A percentile compares a stretch with the other conserved stretches of the same genome.
phyloP scores from a whole-genome alignment of 1,140 invertebrate species.

The Panagrolaimus sp. region DNA sequence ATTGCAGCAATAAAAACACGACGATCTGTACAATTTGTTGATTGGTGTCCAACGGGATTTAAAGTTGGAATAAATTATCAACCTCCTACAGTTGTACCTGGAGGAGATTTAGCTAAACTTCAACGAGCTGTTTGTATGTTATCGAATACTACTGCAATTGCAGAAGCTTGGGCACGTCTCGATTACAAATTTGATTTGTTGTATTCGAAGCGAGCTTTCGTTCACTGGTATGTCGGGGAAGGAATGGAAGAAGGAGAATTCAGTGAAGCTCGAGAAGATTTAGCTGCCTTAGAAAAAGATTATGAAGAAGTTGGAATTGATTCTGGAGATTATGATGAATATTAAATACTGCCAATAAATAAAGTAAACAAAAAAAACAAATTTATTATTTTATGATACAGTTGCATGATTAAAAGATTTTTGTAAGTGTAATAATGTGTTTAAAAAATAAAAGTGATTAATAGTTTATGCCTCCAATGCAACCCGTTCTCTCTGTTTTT shows the following conservation, averaged over 20 bases:
- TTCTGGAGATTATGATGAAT: constrained; percentile 11
- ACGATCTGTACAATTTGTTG: constrained; percentile 50
- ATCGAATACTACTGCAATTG: constrained; percentile 72
- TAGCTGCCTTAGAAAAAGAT: constrained; percentile 62
- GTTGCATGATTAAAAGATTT: too few relatives aligned
- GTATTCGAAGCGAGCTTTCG: constrained; percentile 73
- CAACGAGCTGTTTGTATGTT: constrained; percentile 67
- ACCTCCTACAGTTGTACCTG: constrained; percentile 54
- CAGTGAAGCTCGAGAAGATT: constrained; percentile 76
- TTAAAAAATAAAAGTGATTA: not conserved
- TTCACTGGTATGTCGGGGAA: constrained; percentile 75
- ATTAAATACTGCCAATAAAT: not conserved
- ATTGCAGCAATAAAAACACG: constrained; percentile 60
- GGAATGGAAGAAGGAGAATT: constrained; percentile 81
- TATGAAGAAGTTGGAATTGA: constrained; percentile 40
- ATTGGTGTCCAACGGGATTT: constrained; percentile 58
- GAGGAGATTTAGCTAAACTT: constrained; percentile 56
- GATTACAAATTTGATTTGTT: constrained; percentile 63
- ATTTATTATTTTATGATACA: too few relatives aligned
- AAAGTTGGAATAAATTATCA: constrained; percentile 59
- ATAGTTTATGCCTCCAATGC: constrained; percentile 13
- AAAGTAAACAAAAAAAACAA: too few relatives aligned
- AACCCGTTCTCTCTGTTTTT: constrained; percentile 18
- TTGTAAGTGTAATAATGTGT: too few relatives aligned
- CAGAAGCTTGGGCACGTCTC: constrained; percentile 70